Conservation (phyloP, 2,888 invertebrate species). For the Stegana nigrithorax region DNA sequence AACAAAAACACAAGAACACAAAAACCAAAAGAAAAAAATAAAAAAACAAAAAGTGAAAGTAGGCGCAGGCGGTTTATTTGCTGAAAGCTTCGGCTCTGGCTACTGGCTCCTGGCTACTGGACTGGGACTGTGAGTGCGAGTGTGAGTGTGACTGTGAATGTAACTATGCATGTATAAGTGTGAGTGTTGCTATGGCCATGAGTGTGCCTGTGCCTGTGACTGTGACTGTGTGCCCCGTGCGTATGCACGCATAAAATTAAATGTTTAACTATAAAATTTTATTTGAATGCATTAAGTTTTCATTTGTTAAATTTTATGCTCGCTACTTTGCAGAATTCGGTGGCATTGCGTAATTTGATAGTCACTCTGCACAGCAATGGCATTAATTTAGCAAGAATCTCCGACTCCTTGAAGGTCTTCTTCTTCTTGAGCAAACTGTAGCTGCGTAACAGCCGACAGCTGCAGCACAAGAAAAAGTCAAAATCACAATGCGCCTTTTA, state of each 20-base stretch:
- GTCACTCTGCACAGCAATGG: conserved; percentile 63
- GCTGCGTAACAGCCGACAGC: background rate
- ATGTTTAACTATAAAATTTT: background rate
- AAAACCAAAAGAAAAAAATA: too few relatives aligned
- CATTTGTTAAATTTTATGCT: too few relatives aligned
- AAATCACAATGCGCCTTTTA: too few relatives aligned
- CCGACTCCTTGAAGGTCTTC: conserved; percentile 64
- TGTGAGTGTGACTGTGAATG: too few relatives aligned
- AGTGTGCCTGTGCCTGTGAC: too few relatives aligned
- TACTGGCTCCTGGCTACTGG: too few relatives aligned
- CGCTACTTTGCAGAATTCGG: conserved; percentile 63
- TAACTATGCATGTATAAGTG: too few relatives aligned
- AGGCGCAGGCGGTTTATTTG: too few relatives aligned
- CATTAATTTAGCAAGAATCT: conserved; percentile 61
- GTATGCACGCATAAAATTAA: background rate
- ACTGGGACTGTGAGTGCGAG: too few relatives aligned
- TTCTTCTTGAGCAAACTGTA: conserved; percentile 64
- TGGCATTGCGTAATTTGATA: conserved; percentile 56
- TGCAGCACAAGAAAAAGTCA: background rate
- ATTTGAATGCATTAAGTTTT: conserved; percentile 3
- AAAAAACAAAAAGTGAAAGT: background rate
- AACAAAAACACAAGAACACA: background rate
- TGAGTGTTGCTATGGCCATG: too few relatives aligned
- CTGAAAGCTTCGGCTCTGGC: too few relatives aligned
- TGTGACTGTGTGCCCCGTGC: too few relatives aligned